Evolutionary conservation across 2,888 invertebrate species (phyloP), one percentile per base, ranked within the genome.

Genomic region (Deilephila porcellus): DNA sequence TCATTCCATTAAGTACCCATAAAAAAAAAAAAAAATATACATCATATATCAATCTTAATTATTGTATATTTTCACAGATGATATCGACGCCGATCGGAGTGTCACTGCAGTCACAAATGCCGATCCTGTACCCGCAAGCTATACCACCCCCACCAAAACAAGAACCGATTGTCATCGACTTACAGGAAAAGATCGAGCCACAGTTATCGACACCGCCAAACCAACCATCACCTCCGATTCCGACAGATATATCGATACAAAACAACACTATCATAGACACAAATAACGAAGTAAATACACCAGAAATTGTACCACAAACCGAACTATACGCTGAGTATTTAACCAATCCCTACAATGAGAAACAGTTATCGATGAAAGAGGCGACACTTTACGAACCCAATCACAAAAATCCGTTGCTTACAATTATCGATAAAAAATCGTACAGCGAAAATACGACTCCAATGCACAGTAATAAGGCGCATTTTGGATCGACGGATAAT

Each of bases 41-140:
- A 62, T 6, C 4, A 17, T 32, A 17, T 17, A 29, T 8, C 14
- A 14, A n/a, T 60, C 1, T 29, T 4, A 37, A 37, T 32, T 64
- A 25, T 60, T 20, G 56, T 56, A 71, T 14, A 25, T 60, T 29
- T 20, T 74, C 92, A 32, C 93, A 96, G 96, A 96, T 96, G 95
- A 95, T 96, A 75, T 96, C 96, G 19, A 96, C 96, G 32, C 96
- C 96, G 1, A 96, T 96, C 72, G 95, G 96, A 25, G 91, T 94
- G 83, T 89, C 94, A 56, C 88, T 94, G 70, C 92, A 94, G 76
- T 86, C 91, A 1, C 90, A 90, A 78, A 88, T 92, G 74, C 92
- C 92, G 62, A 88, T 92, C 17, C 82, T 93, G 5, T 92, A 89
- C 79, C 91, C 92, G 2, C 87, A 88, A 77, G 85, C 75, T 76